These are phyloP conservation scores for Drosophila lacicola DNA, from an alignment of 2,888 invertebrate genomes.

Conservation along the genomic window DNA sequence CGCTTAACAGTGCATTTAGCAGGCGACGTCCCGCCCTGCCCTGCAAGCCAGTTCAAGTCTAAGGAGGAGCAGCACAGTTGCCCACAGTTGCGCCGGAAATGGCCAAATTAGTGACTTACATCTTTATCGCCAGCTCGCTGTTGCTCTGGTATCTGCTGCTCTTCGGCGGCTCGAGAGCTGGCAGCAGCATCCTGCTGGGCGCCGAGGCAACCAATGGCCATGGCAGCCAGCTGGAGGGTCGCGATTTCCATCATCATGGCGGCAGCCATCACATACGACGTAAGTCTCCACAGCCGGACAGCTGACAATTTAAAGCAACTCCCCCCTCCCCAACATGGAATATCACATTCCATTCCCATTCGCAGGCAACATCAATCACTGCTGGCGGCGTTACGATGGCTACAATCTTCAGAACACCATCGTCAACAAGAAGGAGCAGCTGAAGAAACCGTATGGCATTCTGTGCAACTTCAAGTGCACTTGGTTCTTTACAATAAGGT, in stretches of 20 bases:
- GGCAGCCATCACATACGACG: conserved; percentile 83
- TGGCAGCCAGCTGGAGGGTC: conserved; percentile 81
- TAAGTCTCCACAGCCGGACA: conserved; percentile 52
- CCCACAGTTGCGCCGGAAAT: conserved; percentile 53
- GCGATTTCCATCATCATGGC: conserved; percentile 82
- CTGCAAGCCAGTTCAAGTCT: conserved; percentile 3
- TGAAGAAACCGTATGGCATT: conserved; percentile 84
- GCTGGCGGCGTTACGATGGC: conserved; percentile 84
- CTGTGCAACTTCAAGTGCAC: conserved; percentile 84
- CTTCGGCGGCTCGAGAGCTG: conserved; percentile 58
- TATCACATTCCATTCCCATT: background rate
- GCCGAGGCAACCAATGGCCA: conserved; percentile 80
- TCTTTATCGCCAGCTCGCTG: conserved; percentile 76
- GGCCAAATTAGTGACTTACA: conserved; percentile 82
- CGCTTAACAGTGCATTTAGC: conserved; percentile 39
- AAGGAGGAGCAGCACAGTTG: background rate
- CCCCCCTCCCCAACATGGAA: background rate
- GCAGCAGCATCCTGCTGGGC: conserved; percentile 40
- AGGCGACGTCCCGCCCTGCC: conserved; percentile 24
- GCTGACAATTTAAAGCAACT: background rate
- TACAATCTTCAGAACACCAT: conserved; percentile 83
- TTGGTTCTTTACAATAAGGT: conserved; percentile 84
- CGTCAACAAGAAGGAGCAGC: conserved; percentile 82
- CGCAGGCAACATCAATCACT: conserved; percentile 83
- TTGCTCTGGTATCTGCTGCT: conserved; percentile 82